phyloP scores from a whole-genome alignment of 2,797 vertebrate species.

The Jordanella pulchra region DNA sequence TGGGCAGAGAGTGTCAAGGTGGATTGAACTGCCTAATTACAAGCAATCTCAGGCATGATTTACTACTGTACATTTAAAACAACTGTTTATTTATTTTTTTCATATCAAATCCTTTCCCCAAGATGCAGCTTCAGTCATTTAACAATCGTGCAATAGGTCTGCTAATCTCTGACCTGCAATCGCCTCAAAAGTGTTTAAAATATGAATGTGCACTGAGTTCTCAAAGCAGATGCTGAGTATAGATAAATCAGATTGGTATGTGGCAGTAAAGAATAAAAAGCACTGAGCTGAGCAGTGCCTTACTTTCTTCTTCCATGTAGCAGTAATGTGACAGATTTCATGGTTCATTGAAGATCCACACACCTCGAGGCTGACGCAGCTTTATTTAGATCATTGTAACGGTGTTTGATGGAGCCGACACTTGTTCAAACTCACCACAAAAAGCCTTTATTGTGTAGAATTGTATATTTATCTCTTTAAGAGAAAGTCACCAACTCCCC shows the following conservation, averaged over 20 bases:
- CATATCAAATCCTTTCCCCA: conserved; percentile 4
- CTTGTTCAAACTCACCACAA: conserved; percentile 22
- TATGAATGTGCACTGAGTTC: background rate
- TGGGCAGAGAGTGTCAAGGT: conserved; percentile 26
- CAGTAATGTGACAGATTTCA: conserved; percentile 69
- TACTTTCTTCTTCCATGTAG: conserved; percentile 57
- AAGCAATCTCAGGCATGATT: conserved; percentile 16
- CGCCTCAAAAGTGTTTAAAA: background rate
- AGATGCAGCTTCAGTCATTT: conserved; percentile 1
- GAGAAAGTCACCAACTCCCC: too few relatives aligned
- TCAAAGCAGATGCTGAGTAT: conserved; percentile 39
- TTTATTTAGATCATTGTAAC: conserved; percentile 72
- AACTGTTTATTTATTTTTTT: conserved; percentile 17
- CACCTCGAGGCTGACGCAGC: conserved; percentile 58
- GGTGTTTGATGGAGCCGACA: conserved; percentile 40
- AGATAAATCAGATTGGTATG: conserved; percentile 19
- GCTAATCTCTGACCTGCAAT: background rate
- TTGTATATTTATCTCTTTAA: background rate
- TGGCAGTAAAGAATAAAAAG: conserved; percentile 46
- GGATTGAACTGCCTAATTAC: conserved; percentile 37
- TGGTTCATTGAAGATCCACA: conserved; percentile 56
- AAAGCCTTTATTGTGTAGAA: background rate
- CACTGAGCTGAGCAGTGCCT: conserved; percentile 27
- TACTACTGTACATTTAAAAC: background rate
- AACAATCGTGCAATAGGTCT: background rate